phyloP scores from a whole-genome alignment of 2,797 vertebrate species.

The Apogon talboti region DNA sequence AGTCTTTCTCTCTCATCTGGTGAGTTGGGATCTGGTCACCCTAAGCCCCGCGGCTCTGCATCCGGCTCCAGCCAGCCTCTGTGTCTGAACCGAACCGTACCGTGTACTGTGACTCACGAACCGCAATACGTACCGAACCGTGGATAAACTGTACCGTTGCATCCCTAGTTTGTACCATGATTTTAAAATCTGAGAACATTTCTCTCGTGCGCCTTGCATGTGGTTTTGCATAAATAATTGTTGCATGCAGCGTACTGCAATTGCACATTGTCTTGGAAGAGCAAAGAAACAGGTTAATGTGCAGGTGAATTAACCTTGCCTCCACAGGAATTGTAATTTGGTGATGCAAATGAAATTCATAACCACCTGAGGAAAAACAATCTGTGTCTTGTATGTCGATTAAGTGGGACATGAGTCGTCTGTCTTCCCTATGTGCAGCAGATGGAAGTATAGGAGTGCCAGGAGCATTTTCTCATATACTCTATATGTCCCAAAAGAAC shows the following conservation, averaged over 20 bases:
- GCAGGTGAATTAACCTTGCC: constrained; percentile 62
- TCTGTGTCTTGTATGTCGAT: constrained; percentile 71
- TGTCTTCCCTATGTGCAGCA: constrained; percentile 63
- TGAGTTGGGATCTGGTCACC: no score
- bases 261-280: constrained; percentile 28
- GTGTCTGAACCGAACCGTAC: no score
- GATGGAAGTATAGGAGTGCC: constrained; percentile 54
- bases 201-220: background rate
- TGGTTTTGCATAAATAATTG: constrained; percentile 23
- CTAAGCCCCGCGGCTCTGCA: no score
- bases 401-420: constrained; percentile 71
- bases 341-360: constrained; percentile 77
- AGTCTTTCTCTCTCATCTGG: no score
- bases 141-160: no score
- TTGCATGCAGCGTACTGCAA: constrained; percentile 13
- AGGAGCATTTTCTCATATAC: constrained; percentile 18
- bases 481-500: constrained; percentile 8
- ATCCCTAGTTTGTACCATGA: constrained; percentile 25
- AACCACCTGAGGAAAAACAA: constrained; percentile 78
- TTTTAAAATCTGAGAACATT: constrained; percentile 9
- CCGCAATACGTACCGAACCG: no score
- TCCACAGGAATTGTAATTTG: constrained; percentile 53
- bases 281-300: constrained; percentile 51
- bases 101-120: no score
- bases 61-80: no score